Evolutionary conservation across 1,140 invertebrate species (phyloP).

Genomic region (Eubasilissa regina): DNA sequence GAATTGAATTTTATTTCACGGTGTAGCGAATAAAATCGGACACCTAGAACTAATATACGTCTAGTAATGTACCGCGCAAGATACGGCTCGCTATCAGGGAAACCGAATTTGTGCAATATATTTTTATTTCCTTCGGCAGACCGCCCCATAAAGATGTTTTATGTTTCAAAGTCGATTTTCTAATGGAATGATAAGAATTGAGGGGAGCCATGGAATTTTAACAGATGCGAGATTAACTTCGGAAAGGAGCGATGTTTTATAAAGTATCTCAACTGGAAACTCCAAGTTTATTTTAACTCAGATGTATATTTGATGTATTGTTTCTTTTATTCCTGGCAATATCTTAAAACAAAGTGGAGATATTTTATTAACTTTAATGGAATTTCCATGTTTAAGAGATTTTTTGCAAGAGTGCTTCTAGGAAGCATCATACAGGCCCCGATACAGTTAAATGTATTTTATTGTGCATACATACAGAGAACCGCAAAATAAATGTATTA

Average conservation of each 20-base stretch:
- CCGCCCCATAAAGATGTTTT: constrained; percentile 54
- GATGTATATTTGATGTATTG: background rate
- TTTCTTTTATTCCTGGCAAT: background rate
- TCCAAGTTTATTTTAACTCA: background rate
- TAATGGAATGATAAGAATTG: constrained; percentile 59
- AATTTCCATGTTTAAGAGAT: background rate
- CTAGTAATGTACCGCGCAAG: background rate
- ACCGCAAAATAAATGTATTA: too few relatives aligned
- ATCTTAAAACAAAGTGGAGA: background rate
- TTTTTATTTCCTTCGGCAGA: constrained; percentile 48
- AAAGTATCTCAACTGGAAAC: constrained; percentile 4
- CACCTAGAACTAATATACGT: background rate
- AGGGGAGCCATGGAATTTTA: constrained; percentile 52
- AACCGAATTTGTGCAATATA: constrained; percentile 32
- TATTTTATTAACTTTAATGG: background rate
- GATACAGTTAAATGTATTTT: too few relatives aligned
- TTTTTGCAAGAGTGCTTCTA: background rate
- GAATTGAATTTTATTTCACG: too few relatives aligned
- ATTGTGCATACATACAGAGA: too few relatives aligned
- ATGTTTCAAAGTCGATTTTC: constrained; percentile 55
- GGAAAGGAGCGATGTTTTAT: constrained; percentile 14
- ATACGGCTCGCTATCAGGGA: background rate
- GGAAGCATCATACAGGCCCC: too few relatives aligned
- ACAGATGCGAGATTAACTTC: constrained; percentile 54
- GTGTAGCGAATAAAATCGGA: background rate